Conservation (phyloP, 1,140 invertebrate species). For the Mizuhopecten yessoensis region DNA sequence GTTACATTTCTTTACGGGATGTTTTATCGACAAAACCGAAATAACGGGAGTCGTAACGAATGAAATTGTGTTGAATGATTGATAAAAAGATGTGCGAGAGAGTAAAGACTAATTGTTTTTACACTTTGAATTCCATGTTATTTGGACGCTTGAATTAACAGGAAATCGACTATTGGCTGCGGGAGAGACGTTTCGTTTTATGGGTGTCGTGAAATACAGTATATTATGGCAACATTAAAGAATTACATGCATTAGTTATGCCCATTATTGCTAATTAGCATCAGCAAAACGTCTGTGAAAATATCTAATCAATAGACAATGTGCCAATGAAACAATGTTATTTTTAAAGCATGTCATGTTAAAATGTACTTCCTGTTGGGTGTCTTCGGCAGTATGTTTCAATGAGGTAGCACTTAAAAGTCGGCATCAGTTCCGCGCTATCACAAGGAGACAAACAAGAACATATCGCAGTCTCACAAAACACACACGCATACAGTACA, state of each 20-base stretch:
- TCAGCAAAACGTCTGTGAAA: background rate
- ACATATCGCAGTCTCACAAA: too few species aligned
- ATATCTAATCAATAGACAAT: slow-evolving; percentile 7
- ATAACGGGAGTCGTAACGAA: slow-evolving; percentile 24
- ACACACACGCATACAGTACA: too few species aligned
- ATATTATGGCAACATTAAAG: background rate
- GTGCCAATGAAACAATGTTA: background rate
- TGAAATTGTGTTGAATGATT: slow-evolving; percentile 34
- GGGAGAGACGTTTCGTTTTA: slow-evolving; percentile 24
- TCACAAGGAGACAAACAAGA: too few species aligned
- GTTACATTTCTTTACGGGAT: slow-evolving; percentile 9
- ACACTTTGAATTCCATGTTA: slow-evolving; percentile 5
- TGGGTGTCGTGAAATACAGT: background rate
- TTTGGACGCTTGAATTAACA: slow-evolving; percentile 38
- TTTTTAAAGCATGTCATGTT: background rate
- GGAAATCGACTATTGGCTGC: slow-evolving; percentile 14
- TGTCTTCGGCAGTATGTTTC: too few species aligned
- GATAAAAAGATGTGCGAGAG: slow-evolving; percentile 4
- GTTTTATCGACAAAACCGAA: slow-evolving; percentile 38
- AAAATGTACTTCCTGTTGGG: background rate
- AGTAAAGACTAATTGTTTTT: background rate
- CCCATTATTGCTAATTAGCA: background rate
- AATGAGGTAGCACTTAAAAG: too few species aligned
- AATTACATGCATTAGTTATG: slow-evolving; percentile 7
- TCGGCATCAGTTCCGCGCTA: too few species aligned